Evolutionary conservation across 1,140 invertebrate species (phyloP), one percentile per base, ranked within the genome.

Genomic region (Lasioglossum baleicum): DNA sequence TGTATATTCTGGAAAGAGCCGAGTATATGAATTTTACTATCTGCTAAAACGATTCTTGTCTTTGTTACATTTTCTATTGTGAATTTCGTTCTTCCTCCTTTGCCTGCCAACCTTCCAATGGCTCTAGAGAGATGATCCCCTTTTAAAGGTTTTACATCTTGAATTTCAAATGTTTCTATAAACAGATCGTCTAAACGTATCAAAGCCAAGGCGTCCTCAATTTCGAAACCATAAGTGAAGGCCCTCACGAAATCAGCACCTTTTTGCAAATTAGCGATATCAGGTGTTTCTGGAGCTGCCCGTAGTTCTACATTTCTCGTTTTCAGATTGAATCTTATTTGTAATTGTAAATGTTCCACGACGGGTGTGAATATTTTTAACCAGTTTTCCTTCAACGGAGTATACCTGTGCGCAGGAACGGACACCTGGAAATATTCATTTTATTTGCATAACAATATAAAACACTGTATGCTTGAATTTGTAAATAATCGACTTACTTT

Each of bases 11-110:
- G 97, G 93, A 96, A 99, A 82, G 98, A 99, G 58, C 99, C 99
- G 63, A 99, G 94, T 77, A 99, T 98, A 92, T 99, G 99, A 83
- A 99, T 97, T 95, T 99, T 99, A 80, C 95, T 96, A 90, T 99
- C 98, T 61, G 99, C 99, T 71, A 99, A 92, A 31, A 99, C 98
- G 88, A 99, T 99, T 92, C 99, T 96, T 0, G 99, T 99, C 94
- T 99, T 99, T 13, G 99, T 99, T 0, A 97, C 98, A 94, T 99
- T 99, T 94, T 99, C 99, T 90, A 99, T 99, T 4, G 98, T 99
- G 88, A 98, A 99, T 91, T 99, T 99, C 6, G 98, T 99, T 81
- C 97, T 95, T 31, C 99, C 99, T 78, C 98, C 97, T 94, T 99
- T 99, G 0, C 99, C 99, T 20, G 99, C 99, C 63, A 99, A 94